Conservation (phyloP, 2,113 vertebrate species). For the Aleadryas rufinucha region DNA sequence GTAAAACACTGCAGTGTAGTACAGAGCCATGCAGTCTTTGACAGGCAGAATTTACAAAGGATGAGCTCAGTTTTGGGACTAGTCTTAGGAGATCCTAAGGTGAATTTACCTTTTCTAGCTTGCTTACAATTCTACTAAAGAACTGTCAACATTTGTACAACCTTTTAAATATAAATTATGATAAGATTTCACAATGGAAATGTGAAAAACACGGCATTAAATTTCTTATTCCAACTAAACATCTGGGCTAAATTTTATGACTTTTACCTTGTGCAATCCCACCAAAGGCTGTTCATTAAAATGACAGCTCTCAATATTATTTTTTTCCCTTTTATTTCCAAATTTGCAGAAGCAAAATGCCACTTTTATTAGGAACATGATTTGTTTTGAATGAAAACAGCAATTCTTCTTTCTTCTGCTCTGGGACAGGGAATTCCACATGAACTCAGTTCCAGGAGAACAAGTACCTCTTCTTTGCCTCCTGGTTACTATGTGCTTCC, state of each 20-base stretch:
- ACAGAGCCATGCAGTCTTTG: not conserved
- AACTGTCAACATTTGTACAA: not conserved
- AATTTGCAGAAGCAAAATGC: not conserved
- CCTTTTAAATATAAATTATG: not conserved
- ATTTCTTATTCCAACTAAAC: not conserved
- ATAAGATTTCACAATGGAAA: not conserved
- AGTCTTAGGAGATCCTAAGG: not conserved
- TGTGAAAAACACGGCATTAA: not conserved
- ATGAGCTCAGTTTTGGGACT: not conserved
- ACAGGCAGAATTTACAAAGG: not conserved
- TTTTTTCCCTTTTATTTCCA: not conserved
- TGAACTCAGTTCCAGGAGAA: not conserved
- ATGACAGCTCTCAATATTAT: not conserved
- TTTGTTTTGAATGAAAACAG: not conserved
- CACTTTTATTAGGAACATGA: not conserved
- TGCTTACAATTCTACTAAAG: not conserved
- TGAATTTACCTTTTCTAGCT: not conserved
- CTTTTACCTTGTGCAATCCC: not conserved
- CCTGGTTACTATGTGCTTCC: not conserved
- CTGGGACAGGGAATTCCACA: not conserved
- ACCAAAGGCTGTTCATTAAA: conserved; percentile 5
- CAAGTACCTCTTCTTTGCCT: not conserved
- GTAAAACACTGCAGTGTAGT: not conserved
- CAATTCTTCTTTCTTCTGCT: not conserved
- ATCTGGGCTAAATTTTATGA: conserved; percentile 8